These are phyloP conservation scores for Arrhamphus sclerolepis DNA, from an alignment of 2,797 vertebrate species.

Conservation along the genomic window DNA sequence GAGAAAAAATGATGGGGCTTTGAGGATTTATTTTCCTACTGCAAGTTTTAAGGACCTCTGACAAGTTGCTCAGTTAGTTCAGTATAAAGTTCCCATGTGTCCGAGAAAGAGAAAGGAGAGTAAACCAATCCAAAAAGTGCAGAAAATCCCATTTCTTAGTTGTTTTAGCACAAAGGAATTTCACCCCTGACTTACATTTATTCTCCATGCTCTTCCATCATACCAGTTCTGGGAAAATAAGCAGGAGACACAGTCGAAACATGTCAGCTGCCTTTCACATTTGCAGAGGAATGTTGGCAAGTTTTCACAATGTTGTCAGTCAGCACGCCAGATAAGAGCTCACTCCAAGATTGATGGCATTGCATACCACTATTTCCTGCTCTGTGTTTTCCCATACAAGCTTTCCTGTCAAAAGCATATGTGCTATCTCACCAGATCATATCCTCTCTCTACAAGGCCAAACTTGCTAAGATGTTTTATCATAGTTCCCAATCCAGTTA, in stretches of 20 bases:
- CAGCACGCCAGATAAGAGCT: conserved; percentile 66
- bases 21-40: conserved; percentile 22
- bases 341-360: conserved; percentile 75
- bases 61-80: conserved; percentile 43
- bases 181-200: conserved; percentile 60
- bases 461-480: conserved; percentile 53
- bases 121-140: conserved; percentile 24
- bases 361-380: conserved; percentile 67
- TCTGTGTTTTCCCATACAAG: conserved; percentile 72
- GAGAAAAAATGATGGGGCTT: conserved; percentile 20
- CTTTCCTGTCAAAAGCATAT: conserved; percentile 57
- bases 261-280: conserved; percentile 76
- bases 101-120: conserved; percentile 15
- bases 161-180: conserved; percentile 59
- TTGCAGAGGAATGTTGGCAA: conserved; percentile 77
- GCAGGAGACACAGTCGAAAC: conserved; percentile 61
- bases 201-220: conserved; percentile 55
- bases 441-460: conserved; percentile 63
- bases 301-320: conserved; percentile 70
- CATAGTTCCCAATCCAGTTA: conserved; percentile 35
- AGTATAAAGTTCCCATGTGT: conserved; percentile 40
- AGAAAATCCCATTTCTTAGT: conserved; percentile 46
- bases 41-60: conserved; percentile 13
- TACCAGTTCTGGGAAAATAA: conserved; percentile 59
- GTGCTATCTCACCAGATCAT: conserved; percentile 57